phyloP scores from a whole-genome alignment of 2,113 vertebrate species.

The Spea multiplicata region DNA sequence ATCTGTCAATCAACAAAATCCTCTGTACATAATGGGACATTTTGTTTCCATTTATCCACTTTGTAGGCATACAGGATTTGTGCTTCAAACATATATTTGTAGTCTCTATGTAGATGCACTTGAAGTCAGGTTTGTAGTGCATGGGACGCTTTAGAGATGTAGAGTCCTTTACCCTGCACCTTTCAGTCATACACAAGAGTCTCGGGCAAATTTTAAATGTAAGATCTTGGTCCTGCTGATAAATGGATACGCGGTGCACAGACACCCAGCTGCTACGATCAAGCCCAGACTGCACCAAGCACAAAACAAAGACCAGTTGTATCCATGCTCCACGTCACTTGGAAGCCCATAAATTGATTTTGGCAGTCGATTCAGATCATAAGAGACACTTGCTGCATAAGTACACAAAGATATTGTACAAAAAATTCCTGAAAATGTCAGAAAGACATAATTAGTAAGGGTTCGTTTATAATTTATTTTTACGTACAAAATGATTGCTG shows the following conservation, averaged over 20 bases:
- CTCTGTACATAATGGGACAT: conserved; percentile 17
- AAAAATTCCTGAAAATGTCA: conserved; percentile 73
- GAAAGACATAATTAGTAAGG: neutral
- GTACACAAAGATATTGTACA: conserved; percentile 84
- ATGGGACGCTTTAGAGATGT: conserved; percentile 10
- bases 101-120: conserved; percentile 13
- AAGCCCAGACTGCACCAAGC: conserved; percentile 81
- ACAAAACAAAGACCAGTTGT: conserved; percentile 81
- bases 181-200: conserved; percentile 68
- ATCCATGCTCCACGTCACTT: conserved; percentile 75
- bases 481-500: neutral
- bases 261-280: conserved; percentile 73
- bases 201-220: conserved; percentile 71
- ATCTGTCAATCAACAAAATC: neutral
- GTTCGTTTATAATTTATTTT: no score
- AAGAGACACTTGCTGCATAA: conserved; percentile 78
- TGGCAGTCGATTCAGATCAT: conserved; percentile 78
- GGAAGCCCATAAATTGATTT: conserved; percentile 81
- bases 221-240: conserved; percentile 69
- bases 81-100: conserved; percentile 37
- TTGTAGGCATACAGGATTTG: conserved; percentile 16
- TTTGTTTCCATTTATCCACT: neutral
- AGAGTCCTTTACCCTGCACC: conserved; percentile 4
- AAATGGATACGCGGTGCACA: conserved; percentile 78
- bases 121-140: conserved; percentile 10